Evolutionary conservation across 1,140 invertebrate genomes (phyloP).

Genomic region (Lethocerus indicus): DNA sequence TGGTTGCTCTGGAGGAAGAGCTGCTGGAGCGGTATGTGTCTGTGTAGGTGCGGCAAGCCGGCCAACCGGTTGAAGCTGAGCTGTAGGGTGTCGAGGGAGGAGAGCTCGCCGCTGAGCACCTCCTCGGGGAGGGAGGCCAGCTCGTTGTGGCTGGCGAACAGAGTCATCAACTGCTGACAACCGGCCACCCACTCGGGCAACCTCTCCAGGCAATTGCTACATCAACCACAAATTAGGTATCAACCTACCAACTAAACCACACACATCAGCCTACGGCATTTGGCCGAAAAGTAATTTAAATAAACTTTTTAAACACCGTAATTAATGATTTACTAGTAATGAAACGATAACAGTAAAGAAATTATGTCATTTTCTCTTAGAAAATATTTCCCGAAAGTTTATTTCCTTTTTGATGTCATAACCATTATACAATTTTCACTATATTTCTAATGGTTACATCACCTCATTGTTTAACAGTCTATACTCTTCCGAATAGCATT

Average conservation of each 20-base stretch:
- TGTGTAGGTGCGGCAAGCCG: constrained; percentile 46
- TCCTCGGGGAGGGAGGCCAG: constrained; percentile 48
- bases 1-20: constrained; percentile 61
- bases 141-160: constrained; percentile 58
- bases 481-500: too few species aligned
- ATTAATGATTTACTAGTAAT: too few species aligned
- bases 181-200: constrained; percentile 61
- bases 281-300: too few species aligned
- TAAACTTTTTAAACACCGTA: background rate
- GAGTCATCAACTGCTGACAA: constrained; percentile 47
- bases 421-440: too few species aligned
- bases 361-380: too few species aligned
- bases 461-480: too few species aligned
- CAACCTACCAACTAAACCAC: background rate
- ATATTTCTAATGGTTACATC: too few species aligned
- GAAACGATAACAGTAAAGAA: too few species aligned
- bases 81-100: constrained; percentile 47
- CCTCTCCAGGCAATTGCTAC: constrained; percentile 41
- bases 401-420: too few species aligned
- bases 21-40: constrained; percentile 41
- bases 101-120: constrained; percentile 51
- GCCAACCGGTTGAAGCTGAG: constrained; percentile 57
- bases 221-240: constrained; percentile 1
- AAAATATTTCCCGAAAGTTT: too few species aligned
- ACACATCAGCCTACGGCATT: background rate